Evolutionary conservation across 2,113 vertebrate genomes (phyloP).

Genomic region (Sarotherodon lohbergeri): DNA sequence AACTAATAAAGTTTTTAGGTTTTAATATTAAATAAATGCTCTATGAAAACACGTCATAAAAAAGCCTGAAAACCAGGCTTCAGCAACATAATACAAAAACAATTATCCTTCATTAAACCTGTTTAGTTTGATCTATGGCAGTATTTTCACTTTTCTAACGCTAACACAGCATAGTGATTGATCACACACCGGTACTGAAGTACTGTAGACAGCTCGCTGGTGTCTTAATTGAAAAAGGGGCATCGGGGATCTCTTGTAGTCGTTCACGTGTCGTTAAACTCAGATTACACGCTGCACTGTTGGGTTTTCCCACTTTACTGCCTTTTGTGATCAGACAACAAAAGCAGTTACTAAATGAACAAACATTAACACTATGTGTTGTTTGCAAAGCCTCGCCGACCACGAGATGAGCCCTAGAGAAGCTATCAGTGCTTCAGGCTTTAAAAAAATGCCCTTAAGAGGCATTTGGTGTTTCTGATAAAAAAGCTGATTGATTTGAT

Average conservation of each 20-base stretch:
- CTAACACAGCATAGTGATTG: background rate
- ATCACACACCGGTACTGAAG: background rate
- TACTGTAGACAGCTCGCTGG: background rate
- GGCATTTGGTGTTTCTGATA: conserved; percentile 6
- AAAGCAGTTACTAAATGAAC: conserved; percentile 44
- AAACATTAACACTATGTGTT: conserved; percentile 36
- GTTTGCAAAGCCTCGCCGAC: conserved; percentile 34
- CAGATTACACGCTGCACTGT: conserved; percentile 15
- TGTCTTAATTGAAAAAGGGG: conserved; percentile 25
- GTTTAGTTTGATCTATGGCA: background rate
- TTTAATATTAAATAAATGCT: background rate
- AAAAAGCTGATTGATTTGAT: conserved; percentile 29
- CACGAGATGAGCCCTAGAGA: conserved; percentile 40
- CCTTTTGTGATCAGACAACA: conserved; percentile 43
- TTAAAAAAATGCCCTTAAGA: background rate
- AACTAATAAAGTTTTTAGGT: background rate
- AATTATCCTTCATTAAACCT: background rate
- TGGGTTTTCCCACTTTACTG: conserved; percentile 34
- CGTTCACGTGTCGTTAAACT: conserved; percentile 36
- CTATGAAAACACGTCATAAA: too few relatives aligned
- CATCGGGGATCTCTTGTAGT: conserved; percentile 32
- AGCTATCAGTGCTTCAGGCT: conserved; percentile 12
- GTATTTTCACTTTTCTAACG: too few relatives aligned
- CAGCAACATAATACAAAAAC: background rate
- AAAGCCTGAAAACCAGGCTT: background rate